Evolutionary conservation across 2,113 vertebrate species (phyloP).

Genomic region (Speoplatyrhinus poulsoni): DNA sequence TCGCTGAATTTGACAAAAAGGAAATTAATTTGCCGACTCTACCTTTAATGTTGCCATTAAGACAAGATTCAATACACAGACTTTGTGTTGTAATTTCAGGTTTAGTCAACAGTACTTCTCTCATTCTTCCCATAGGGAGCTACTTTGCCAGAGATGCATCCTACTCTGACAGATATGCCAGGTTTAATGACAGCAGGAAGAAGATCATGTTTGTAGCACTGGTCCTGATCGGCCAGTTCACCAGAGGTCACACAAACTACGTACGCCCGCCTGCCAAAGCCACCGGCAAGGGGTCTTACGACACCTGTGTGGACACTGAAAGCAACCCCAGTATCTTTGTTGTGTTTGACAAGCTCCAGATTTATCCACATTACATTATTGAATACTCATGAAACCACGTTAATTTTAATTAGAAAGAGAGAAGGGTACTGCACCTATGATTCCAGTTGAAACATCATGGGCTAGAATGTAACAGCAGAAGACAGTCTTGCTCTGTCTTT

Average conservation of each 20-base stretch:
- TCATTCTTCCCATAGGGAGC: slow-evolving; percentile 61
- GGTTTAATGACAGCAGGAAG: background rate
- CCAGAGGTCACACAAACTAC: slow-evolving; percentile 30
- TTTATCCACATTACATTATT: slow-evolving; percentile 75
- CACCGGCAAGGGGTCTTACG: slow-evolving; percentile 51
- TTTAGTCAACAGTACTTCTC: background rate
- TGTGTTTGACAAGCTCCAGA: slow-evolving; percentile 79
- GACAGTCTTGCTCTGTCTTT: slow-evolving; percentile 76
- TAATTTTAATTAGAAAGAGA: no score
- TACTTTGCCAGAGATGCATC: slow-evolving; percentile 75
- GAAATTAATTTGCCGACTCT: no score
- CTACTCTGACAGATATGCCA: slow-evolving; percentile 60
- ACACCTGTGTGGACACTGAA: slow-evolving; percentile 67
- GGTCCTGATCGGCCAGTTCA: slow-evolving; percentile 66
- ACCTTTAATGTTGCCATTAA: background rate
- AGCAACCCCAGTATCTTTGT: slow-evolving; percentile 72
- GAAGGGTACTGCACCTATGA: slow-evolving; percentile 22
- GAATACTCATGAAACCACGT: slow-evolving; percentile 44
- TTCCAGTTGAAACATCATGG: slow-evolving; percentile 44
- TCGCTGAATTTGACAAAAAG: no score
- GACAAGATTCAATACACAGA: background rate
- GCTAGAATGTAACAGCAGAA: slow-evolving; percentile 73
- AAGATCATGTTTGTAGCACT: slow-evolving; percentile 68
- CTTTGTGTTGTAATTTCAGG: background rate
- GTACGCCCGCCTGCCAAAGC: slow-evolving; percentile 51